Base-by-base conservation (phyloP, 2,797 vertebrate genomes). In the Argentina silus region DNA sequence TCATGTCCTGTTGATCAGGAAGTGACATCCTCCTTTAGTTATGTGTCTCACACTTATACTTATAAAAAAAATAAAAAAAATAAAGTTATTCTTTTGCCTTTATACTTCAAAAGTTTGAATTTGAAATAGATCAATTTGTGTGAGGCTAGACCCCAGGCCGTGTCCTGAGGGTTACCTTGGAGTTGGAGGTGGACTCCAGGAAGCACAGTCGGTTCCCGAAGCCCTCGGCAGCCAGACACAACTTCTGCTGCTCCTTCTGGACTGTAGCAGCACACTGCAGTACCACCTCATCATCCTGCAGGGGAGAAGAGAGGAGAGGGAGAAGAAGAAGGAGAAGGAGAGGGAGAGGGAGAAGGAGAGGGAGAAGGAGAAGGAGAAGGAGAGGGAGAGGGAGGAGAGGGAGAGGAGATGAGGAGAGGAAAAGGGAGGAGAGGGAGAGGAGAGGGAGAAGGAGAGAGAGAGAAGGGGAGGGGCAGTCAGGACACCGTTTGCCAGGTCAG, bases 141-240 rank as follows among this genome's bases (percentile, higher is more conserved):
- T n/a, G n/a, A n/a, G n/a, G n/a, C n/a, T n/a, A n/a, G n/a, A n/a
- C n/a, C n/a, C n/a, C n/a, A n/a, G 19, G 43, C 2, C 10, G 1
- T 57, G 55, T 27, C 10, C 9, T 36, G 21, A 21, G 21, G 36
- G 15, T 64, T 92, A 98, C 97, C 97, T 98, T 98, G 61, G 97
- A 97, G 92, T 98, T 98, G 36, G 97, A 98, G 44, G 97, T 97
- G 57, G 97, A 97, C 89, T 98, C 97, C 73, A 98, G 92, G 90
- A 98, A 98, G 86, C 97, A 98, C 71, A 98, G 96, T 82, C 97
- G 92, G 93, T 98, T 98, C 85, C 97, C 97, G 61, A 98, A 98
- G 71, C 97, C 97, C 88, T 98, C 97, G 2, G 97, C 97, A 62
- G 97, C 97, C 84, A 98, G 88, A 78, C 97, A 98, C 11, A 98